Evolutionary conservation across 2,888 invertebrate genomes (phyloP).

Genomic region (Temnothorax rugatulus): DNA sequence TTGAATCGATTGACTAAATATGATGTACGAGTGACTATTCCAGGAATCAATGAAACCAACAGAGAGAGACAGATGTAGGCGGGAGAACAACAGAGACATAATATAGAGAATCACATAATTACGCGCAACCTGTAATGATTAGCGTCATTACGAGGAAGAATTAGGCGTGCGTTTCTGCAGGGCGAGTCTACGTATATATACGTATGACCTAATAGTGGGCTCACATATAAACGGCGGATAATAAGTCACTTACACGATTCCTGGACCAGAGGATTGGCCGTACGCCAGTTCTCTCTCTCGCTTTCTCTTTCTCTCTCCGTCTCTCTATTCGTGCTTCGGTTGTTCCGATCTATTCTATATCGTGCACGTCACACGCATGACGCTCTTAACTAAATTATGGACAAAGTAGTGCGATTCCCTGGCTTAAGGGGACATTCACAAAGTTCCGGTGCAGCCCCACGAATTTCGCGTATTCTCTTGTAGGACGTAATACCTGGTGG

Average conservation of each 20-base stretch:
- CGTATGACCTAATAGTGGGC: slow-evolving; percentile 72
- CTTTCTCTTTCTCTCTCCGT: not conserved
- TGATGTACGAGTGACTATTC: not conserved
- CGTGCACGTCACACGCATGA: slow-evolving; percentile 86
- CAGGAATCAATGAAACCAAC: not conserved
- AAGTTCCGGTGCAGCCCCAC: slow-evolving; percentile 72
- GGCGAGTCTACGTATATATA: slow-evolving; percentile 47
- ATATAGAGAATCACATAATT: slow-evolving; percentile 66
- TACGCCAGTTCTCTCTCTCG: slow-evolving; percentile 80
- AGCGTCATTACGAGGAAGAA: slow-evolving; percentile 80
- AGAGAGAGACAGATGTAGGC: not conserved
- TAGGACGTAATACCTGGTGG: not conserved
- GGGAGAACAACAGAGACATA: slow-evolving; percentile 16
- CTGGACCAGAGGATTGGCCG: slow-evolving; percentile 84
- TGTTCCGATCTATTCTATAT: slow-evolving; percentile 86
- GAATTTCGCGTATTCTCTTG: slow-evolving; percentile 51
- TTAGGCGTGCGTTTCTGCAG: slow-evolving; percentile 74
- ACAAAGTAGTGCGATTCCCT: slow-evolving; percentile 85
- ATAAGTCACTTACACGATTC: slow-evolving; percentile 86
- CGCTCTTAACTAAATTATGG: slow-evolving; percentile 86
- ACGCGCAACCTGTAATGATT: slow-evolving; percentile 77
- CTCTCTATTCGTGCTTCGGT: slow-evolving; percentile 85
- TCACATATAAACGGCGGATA: slow-evolving; percentile 84
- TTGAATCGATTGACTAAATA: not conserved
- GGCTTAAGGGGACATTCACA: slow-evolving; percentile 82